These are phyloP conservation scores for Falco peregrinus DNA, from an alignment of 2,797 vertebrate species.

Conservation along the genomic window DNA sequence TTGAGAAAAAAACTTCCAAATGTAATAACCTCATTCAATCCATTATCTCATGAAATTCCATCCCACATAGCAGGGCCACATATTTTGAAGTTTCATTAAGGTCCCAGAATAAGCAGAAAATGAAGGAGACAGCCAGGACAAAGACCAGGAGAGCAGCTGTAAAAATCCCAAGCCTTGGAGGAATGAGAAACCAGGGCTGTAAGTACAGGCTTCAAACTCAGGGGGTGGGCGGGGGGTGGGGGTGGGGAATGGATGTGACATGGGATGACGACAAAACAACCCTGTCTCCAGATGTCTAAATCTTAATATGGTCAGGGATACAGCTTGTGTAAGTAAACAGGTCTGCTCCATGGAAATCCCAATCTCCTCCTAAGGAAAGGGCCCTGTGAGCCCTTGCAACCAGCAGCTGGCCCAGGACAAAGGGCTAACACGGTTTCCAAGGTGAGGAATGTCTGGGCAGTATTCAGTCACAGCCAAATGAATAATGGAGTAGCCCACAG, in stretches of 20 bases:
- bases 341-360: background rate
- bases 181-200: background rate
- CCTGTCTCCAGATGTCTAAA: background rate
- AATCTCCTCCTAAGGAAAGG: background rate
- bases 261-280: background rate
- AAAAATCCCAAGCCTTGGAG: background rate
- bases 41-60: constrained; percentile 36
- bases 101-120: constrained; percentile 26
- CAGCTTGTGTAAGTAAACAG: background rate
- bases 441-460: background rate
- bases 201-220: background rate
- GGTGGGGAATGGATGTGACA: no score
- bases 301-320: background rate
- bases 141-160: background rate
- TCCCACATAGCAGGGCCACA: background rate
- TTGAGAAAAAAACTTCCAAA: background rate
- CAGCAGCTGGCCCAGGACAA: background rate
- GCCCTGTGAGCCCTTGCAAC: background rate
- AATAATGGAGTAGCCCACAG: background rate
- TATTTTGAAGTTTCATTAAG: background rate
- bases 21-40: background rate
- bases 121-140: background rate
- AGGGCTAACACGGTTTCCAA: background rate
- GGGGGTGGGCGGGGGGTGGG: no score
- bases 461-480: background rate